Evolutionary conservation across 2,888 invertebrate genomes (phyloP), one percentile per base, ranked within the genome.

Genomic region (Aromia moschata): DNA sequence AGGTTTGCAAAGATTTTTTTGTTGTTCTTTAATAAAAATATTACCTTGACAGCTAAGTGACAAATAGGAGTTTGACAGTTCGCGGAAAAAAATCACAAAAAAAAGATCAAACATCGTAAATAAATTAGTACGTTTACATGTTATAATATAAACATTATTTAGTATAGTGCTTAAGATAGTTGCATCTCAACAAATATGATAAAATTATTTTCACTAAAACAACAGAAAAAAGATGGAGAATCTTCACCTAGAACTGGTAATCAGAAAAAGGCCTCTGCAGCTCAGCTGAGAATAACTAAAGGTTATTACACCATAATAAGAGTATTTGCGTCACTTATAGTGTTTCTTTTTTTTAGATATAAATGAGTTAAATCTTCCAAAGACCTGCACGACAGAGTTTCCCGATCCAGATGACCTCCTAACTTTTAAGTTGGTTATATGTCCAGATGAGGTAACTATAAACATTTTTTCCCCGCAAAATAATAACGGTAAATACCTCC

Each of bases 221-320:
- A 98, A 86, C 96, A 97, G 84, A 96, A 96, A 85, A 97, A 97
- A 86, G 96, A 97, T 87, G 96, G 94, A 77, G 94, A 94, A 82
- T 89, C 92, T 73, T 87, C 84, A 62, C 91, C 92, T 72, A 86
- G 85, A 79, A 83, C 85, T 75, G 88, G 89, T 64, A 87, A 87
- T 78, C 93, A 93, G 82, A 94, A 96, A 83, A 95, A 95, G 83
- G 93, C 96, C 68, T 96, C 96, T 69, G 97, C 98, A 74, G 98
- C 98, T 68, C 97, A 98, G 82, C 85, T 98, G 78, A 89, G 98
- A 82, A 96, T 98, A 78, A 95, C 96, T 81, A 98, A 98, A 94
- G 97, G 97, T 96, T 75, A 30, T 45, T 56, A 40, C 45, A 54
- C 25, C 31, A 36, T 33, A 37, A 11, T 38, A 36, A 31, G n/a